These are phyloP conservation scores for Premnoplex brunnescens DNA, from an alignment of 2,797 vertebrate genomes.

Conservation along the genomic window DNA sequence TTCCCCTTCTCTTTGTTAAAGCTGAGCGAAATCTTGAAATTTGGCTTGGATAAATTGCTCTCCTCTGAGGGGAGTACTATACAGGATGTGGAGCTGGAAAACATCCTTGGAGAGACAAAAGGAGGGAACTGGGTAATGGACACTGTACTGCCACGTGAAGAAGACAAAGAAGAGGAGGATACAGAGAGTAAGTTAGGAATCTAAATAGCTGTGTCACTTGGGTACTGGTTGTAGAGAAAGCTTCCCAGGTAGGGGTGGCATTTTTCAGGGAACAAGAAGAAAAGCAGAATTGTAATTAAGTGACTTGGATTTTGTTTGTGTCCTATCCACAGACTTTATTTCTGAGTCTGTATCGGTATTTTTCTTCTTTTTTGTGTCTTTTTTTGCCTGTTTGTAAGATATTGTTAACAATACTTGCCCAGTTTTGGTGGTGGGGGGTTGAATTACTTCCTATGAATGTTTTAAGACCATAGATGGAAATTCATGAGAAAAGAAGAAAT, in stretches of 20 bases:
- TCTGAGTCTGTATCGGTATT: not conserved
- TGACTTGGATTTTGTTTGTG: not conserved
- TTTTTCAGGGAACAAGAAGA: not conserved
- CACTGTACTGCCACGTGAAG: conserved; percentile 26
- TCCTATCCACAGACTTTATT: not conserved
- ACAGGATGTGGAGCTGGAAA: conserved; percentile 82
- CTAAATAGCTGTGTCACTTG: not conserved
- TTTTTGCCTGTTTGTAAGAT: not conserved
- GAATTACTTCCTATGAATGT: not conserved
- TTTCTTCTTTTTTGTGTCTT: not conserved
- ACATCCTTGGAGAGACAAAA: conserved; percentile 84
- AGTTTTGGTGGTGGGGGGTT: not conserved
- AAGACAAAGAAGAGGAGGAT: conserved; percentile 58
- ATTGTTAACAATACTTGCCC: not conserved
- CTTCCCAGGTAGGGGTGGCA: not conserved
- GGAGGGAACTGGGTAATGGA: conserved; percentile 82
- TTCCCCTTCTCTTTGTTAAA: conserved; percentile 59
- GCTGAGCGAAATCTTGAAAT: conserved; percentile 92
- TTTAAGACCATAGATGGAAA: not conserved
- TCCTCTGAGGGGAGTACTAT: conserved; percentile 86
- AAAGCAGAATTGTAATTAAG: not conserved
- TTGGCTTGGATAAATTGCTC: conserved; percentile 90
- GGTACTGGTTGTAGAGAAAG: not conserved
- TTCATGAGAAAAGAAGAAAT: not conserved
- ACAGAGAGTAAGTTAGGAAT: conserved; percentile 67